Conservation (phyloP, 37 sponge, comb jelly and placozoan genomes). For the Oopsacas minuta region DNA sequence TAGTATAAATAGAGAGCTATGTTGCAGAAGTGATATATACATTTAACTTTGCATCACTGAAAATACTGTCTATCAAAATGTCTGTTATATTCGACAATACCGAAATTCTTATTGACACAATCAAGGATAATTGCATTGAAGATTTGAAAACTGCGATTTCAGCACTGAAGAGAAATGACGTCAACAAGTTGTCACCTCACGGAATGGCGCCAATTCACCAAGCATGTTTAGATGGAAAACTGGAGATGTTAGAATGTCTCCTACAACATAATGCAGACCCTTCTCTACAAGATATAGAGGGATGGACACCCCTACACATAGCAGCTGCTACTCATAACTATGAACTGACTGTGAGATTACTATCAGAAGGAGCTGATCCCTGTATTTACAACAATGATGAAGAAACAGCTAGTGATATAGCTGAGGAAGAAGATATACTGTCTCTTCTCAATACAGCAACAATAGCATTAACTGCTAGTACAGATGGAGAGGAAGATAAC, state of each 20-base stretch:
- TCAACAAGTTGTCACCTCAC: not conserved
- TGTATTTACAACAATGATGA: not conserved
- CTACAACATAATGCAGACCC: not conserved
- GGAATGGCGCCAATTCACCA: not conserved
- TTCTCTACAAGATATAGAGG: not conserved
- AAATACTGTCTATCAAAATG: no score
- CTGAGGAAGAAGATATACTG: not conserved
- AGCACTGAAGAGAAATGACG: not conserved
- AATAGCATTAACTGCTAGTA: not conserved
- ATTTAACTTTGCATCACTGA: no score
- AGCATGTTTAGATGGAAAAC: not conserved
- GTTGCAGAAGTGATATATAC: no score
- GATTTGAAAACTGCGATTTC: not conserved
- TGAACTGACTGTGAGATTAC: not conserved
- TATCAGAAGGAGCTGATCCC: constrained; percentile 1
- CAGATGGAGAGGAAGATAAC: not conserved
- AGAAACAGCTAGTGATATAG: not conserved
- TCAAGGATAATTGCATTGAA: not conserved
- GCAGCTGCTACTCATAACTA: not conserved
- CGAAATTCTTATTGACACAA: not conserved
- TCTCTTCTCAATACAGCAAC: not conserved
- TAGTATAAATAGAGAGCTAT: no score
- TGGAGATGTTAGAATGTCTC: not conserved
- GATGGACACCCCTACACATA: constrained; percentile 13
- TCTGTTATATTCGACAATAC: not conserved